Base-by-base conservation (phyloP, 2,113 vertebrate genomes). In the Indicator indicator region DNA sequence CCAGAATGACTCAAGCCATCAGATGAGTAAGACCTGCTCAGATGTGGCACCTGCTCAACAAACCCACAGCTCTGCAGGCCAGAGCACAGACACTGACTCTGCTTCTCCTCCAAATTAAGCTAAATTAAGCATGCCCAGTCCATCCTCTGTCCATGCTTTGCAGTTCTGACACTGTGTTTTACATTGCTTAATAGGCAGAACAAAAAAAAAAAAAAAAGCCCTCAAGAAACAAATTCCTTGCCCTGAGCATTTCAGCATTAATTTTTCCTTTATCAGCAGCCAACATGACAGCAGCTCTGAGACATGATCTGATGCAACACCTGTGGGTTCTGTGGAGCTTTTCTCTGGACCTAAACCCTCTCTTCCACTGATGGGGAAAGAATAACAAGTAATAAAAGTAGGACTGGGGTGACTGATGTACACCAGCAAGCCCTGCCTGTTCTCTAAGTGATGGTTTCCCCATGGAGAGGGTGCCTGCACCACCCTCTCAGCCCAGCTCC, bases 1-100 rank as follows among this genome's bases (percentile, higher is more conserved):
- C 68, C 91, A 85, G 67, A 81, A 83, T 0, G 0, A 32, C 4
- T 77, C 0, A 1, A 89, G 71, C 68, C 0, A 3, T 16, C 33
- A 42, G 88, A 75, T 33, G 83, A 92, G 46, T 11, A 3, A 84
- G n/a, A 63, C 16, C 58, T 69, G 42, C 75, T 48, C 93, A 58
- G 33, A 88, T 80, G 24, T 20, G 32, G 68, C 82, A 95, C 68
- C 63, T 63, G 78, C 78, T 85, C 75, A 90, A 46, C 27, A 82
- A 82, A 58, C 71, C 70, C 52, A 15, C 55, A 72, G 59, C 40
- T 83, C 70, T 55, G 40, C 46, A 83, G 67, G 50, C 33, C 48
- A 15, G 20, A 74, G 68, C 70, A 68, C 23, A 62, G 54, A 32
- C 60, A 64, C 46, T n/a, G 4, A 40, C 33, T 32, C 62, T 74